Conservation (phyloP, 2,113 vertebrate species). For the Cettia cetti region DNA sequence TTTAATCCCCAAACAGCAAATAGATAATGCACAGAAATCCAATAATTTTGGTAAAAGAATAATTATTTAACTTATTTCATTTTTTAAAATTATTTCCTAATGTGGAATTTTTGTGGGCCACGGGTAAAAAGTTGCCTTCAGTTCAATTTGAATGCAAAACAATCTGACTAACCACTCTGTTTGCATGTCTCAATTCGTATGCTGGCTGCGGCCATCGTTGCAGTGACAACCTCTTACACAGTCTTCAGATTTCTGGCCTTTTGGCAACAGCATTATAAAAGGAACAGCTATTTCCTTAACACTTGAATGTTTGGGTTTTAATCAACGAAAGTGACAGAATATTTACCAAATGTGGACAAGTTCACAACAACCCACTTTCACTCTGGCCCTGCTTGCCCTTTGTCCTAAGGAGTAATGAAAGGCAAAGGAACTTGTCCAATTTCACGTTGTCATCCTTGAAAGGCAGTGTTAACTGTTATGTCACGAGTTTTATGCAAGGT, state of each 20-base stretch:
- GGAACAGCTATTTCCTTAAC: not conserved
- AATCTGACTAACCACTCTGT: not conserved
- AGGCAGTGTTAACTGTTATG: not conserved
- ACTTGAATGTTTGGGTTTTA: not conserved
- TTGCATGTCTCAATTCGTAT: not conserved
- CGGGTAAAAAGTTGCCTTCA: not conserved
- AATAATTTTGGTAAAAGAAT: not conserved
- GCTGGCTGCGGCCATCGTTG: not conserved
- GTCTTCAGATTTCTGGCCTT: not conserved
- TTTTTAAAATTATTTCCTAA: not conserved
- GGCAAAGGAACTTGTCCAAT: slow-evolving; percentile 3
- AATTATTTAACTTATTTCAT: not conserved
- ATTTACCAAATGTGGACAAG: not conserved
- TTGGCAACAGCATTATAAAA: not conserved
- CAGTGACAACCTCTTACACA: not conserved
- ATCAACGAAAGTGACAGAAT: slow-evolving; percentile 15
- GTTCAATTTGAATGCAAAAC: not conserved
- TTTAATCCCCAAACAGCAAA: not conserved
- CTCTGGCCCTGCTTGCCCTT: not conserved
- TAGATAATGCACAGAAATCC: not conserved
- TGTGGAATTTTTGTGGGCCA: not conserved
- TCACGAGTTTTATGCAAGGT: slow-evolving; percentile 1
- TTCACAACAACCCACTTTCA: not conserved
- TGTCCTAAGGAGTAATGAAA: slow-evolving; percentile 23
- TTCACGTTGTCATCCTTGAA: slow-evolving; percentile 28